Percentiles rank a stretch among this genome's conserved stretches.
These are phyloP conservation scores for Erpetoichthys calabaricus DNA, from an alignment of 2,797 vertebrate species.

Conservation along the genomic window DNA sequence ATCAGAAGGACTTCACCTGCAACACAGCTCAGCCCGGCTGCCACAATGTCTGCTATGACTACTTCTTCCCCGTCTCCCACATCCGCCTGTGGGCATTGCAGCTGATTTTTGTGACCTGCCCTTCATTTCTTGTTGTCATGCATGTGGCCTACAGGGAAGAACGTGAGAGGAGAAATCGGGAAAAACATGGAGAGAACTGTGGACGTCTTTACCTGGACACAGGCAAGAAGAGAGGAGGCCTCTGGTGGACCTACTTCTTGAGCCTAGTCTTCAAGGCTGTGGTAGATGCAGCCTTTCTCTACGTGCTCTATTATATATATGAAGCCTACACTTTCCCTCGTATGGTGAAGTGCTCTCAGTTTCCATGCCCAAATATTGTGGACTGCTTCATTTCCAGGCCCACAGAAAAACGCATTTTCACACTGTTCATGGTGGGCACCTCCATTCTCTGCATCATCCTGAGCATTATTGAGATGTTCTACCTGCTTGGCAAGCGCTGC, in stretches of 20 bases:
- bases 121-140: slow-evolving; percentile 83
- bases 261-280: slow-evolving; percentile 70
- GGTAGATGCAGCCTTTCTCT: slow-evolving; percentile 68
- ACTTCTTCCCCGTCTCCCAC: slow-evolving; percentile 87
- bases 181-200: slow-evolving; percentile 40
- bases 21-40: slow-evolving; percentile 88
- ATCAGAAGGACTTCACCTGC: slow-evolving; percentile 86
- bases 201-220: slow-evolving; percentile 49
- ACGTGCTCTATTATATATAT: slow-evolving; percentile 70
- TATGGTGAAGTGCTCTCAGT: slow-evolving; percentile 62
- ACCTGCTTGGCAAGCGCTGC: slow-evolving; percentile 66
- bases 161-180: slow-evolving; percentile 43
- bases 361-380: slow-evolving; percentile 71
- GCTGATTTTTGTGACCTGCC: slow-evolving; percentile 95
- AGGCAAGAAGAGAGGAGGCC: slow-evolving; percentile 74
- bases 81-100: slow-evolving; percentile 92
- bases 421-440: slow-evolving; percentile 72
- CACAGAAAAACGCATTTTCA: slow-evolving; percentile 79
- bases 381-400: slow-evolving; percentile 79
- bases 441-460: slow-evolving; percentile 65
- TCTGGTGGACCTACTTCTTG: slow-evolving; percentile 90
- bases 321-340: slow-evolving; percentile 67
- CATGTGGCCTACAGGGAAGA: slow-evolving; percentile 83
- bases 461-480: slow-evolving; percentile 59
- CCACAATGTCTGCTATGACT: slow-evolving; percentile 80